Percentiles rank a stretch among this genome's conserved stretches.
Conservation (phyloP, 2,797 vertebrate species). For the Pseudotriccus pelzelni region DNA sequence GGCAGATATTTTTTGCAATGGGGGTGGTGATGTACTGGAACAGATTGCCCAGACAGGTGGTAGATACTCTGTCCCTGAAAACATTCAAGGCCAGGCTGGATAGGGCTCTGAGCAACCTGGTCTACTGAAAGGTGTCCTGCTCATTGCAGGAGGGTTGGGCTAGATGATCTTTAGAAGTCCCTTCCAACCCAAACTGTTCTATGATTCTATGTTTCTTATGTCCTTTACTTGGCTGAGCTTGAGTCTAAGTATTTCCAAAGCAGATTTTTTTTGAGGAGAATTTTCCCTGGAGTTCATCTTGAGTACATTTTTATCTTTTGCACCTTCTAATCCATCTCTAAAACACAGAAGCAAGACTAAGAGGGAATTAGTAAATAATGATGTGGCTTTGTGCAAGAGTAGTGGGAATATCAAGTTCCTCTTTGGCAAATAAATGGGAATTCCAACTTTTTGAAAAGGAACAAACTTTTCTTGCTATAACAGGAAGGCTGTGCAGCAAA, state of each 20-base stretch:
- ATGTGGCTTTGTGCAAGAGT: background rate
- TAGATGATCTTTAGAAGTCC: background rate
- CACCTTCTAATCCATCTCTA: constrained; percentile 26
- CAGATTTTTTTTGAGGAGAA: background rate
- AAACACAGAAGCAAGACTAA: constrained; percentile 2
- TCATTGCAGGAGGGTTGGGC: background rate
- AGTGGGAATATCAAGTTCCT: constrained; percentile 43
- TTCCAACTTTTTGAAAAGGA: constrained; percentile 29
- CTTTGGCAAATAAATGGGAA: constrained; percentile 19
- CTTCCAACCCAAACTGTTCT: background rate
- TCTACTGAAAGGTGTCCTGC: background rate
- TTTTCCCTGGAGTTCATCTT: background rate
- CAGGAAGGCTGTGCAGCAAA: background rate
- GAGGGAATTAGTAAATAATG: constrained; percentile 40
- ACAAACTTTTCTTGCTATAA: background rate
- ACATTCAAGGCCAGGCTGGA: background rate
- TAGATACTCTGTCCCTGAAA: background rate
- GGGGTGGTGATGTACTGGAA: background rate
- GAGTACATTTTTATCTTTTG: constrained; percentile 38
- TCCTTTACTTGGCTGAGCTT: background rate
- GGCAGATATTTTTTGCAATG: background rate
- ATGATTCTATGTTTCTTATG: background rate
- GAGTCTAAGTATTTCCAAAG: background rate
- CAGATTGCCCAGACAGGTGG: background rate
- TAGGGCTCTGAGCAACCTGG: background rate